phyloP scores from a whole-genome alignment of 2,888 invertebrate genomes.

The Enchytraeus crypticus region DNA sequence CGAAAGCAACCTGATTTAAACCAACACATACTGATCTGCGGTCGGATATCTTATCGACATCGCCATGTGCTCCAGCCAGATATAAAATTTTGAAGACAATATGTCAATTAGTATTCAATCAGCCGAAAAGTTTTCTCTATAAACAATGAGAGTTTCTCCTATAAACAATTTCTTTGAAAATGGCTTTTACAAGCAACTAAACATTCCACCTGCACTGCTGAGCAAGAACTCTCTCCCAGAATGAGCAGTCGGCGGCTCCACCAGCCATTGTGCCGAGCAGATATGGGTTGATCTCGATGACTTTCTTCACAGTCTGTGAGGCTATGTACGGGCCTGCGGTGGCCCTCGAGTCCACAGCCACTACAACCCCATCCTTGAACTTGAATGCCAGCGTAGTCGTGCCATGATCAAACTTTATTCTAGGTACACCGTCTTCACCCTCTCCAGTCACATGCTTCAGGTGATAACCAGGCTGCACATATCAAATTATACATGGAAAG shows the following conservation, averaged over 20 bases:
- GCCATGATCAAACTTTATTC: slow-evolving; percentile 90
- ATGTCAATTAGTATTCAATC: no score
- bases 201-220: slow-evolving; percentile 78
- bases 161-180: no score
- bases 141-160: no score
- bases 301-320: slow-evolving; percentile 90
- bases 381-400: slow-evolving; percentile 97
- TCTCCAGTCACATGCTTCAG: slow-evolving; percentile 58
- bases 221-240: slow-evolving; percentile 91
- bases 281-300: slow-evolving; percentile 93
- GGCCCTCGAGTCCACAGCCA: slow-evolving; percentile 94
- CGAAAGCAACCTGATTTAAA: no score
- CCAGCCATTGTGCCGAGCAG: slow-evolving; percentile 94
- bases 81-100: no score
- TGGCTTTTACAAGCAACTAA: no score
- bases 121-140: no score
- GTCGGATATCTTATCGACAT: no score
- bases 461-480: slow-evolving; percentile 38
- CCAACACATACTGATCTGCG: no score
- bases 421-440: slow-evolving; percentile 52
- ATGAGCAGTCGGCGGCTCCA: slow-evolving; percentile 97
- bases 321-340: slow-evolving; percentile 91
- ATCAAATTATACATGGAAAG: no score
- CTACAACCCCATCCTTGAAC: slow-evolving; percentile 76
- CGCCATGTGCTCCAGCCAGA: no score